Base-by-base conservation (phyloP, 2,113 vertebrate species). In the Campylomormyrus numenius region DNA sequence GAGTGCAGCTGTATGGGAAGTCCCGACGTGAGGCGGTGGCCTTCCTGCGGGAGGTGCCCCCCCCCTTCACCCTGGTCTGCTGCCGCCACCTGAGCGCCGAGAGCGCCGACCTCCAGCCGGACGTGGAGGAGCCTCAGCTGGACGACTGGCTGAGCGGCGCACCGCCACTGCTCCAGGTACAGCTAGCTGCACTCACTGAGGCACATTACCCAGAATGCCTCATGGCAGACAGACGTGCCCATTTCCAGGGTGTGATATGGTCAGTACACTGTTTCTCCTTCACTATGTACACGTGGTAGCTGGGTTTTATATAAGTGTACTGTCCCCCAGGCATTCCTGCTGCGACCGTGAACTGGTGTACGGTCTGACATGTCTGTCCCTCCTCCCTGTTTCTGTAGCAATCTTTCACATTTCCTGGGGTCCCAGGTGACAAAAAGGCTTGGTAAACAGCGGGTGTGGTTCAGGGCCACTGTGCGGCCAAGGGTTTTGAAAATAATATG, bases 21-120 rank as follows among this genome's bases (percentile, higher is more conserved):
- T 97, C 98, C 15, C 96, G 98, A 0, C 95, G 98, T 0, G 98
- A 99, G 89, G 98, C 96, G 0, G 91, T 99, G 89, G 97, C 97
- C 0, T 98, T 99, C 91, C 97, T 99, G 0, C 98, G 97, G 91
- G 97, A 98, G 46, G 98, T 97, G 27, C 98, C 98, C 0, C 97
- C 98, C 17, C 98, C 98, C 0, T 98, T 99, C 90, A 98, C 96
- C 0, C 50, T 99, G 94, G 97, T 99, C 90, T 99, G 97, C 94
- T 99, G 98, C 91, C 95, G 98, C 31, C 96, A 94, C 0, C 95
- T 97, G 0, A 94, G 94, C 24, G 56, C 27, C 0, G 97, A 97
- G 2, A 95, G 93, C 90, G 92, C 6, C 0, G 97, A 97, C 85
- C 95, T 95, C 24, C 95, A 35, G 91, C 95, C 91, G 39, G 92